Percentiles rank a stretch among this genome's conserved stretches.
Conservation (phyloP, 1,140 invertebrate species). For the Temnothorax nylanderi region DNA sequence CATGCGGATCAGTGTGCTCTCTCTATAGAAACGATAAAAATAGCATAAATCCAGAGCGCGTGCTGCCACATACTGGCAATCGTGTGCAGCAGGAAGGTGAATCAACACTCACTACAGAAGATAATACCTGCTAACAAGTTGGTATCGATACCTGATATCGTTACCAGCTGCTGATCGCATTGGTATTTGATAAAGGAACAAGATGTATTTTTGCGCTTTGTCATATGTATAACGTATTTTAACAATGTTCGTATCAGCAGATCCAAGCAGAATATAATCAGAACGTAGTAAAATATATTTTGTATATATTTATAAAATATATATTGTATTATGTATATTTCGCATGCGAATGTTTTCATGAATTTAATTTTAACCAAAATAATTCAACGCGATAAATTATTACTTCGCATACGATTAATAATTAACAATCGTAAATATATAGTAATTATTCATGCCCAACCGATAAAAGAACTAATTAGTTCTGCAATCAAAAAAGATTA, state of each 20-base stretch:
- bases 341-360: not conserved
- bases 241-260: not conserved
- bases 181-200: not conserved
- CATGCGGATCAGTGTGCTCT: not conserved
- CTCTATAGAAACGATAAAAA: slow-evolving; percentile 1
- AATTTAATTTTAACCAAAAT: not conserved
- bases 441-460: no score
- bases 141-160: not conserved
- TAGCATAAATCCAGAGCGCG: not conserved
- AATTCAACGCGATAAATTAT: not conserved
- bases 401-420: not conserved
- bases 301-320: not conserved
- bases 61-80: slow-evolving; percentile 52
- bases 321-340: not conserved
- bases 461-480: not conserved
- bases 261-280: not conserved
- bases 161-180: slow-evolving; percentile 39
- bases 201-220: not conserved
- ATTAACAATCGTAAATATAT: not conserved
- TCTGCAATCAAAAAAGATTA: not conserved
- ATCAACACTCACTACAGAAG: not conserved
- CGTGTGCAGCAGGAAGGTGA: slow-evolving; percentile 23
- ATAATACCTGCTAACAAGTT: not conserved
- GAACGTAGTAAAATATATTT: not conserved
- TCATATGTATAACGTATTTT: not conserved